These are phyloP conservation scores for Temnothorax rugatulus DNA, from an alignment of 2,888 invertebrate genomes.

Conservation along the genomic window DNA sequence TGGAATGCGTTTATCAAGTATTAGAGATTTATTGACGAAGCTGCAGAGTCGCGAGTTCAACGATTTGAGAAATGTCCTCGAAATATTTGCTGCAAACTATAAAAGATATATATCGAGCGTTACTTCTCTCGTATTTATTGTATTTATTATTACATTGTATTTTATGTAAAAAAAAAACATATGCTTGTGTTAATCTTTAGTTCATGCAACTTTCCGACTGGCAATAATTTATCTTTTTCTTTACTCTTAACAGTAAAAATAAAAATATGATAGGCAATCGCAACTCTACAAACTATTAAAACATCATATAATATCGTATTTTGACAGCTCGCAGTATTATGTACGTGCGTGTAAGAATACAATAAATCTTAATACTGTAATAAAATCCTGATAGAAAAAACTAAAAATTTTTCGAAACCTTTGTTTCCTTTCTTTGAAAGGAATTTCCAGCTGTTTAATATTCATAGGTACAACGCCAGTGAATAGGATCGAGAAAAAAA, in stretches of 20 bases:
- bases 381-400: not conserved
- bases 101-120: not conserved
- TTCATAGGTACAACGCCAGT: not conserved
- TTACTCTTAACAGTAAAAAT: not conserved
- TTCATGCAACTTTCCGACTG: not conserved
- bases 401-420: not conserved
- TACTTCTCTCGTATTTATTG: no score
- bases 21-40: conserved; percentile 10
- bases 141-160: no score
- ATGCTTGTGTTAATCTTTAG: not conserved
- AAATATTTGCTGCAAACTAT: not conserved
- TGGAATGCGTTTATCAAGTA: not conserved
- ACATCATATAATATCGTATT: not conserved
- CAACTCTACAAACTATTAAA: not conserved
- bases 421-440: not conserved
- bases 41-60: not conserved
- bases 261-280: not conserved
- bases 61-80: not conserved
- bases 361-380: conserved; percentile 8
- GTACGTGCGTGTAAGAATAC: not conserved
- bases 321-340: not conserved
- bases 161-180: no score
- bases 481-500: conserved; percentile 9
- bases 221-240: not conserved
- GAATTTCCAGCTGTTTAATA: conserved; percentile 30